phyloP scores from a whole-genome alignment of 2,888 invertebrate genomes.

The Standfussiana lucernea region DNA sequence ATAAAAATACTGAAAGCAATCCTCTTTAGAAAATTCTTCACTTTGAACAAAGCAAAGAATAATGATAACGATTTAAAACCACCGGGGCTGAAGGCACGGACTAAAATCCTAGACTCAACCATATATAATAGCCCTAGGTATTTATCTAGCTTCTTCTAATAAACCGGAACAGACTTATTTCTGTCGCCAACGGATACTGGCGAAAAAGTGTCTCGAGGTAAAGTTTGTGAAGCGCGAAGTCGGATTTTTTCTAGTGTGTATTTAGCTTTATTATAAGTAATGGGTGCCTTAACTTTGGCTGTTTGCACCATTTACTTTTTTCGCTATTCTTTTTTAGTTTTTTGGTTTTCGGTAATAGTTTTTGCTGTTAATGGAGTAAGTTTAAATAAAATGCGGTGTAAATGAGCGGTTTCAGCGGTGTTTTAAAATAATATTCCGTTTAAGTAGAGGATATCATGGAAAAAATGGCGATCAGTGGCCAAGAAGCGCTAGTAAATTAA shows the following conservation, averaged over 20 bases:
- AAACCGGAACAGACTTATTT: slow-evolving; percentile 63
- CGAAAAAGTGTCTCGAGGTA: slow-evolving; percentile 45
- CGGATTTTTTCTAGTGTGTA: slow-evolving; percentile 44
- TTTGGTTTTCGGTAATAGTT: slow-evolving; percentile 22
- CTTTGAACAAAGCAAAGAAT: slow-evolving; percentile 59
- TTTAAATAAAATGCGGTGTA: slow-evolving; percentile 17
- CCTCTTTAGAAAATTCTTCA: slow-evolving; percentile 56
- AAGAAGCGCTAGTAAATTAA: neutral
- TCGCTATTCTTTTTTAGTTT: slow-evolving; percentile 19
- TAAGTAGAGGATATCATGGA: neutral
- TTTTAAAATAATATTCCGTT: neutral
- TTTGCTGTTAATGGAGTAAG: slow-evolving; percentile 5
- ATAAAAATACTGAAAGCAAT: slow-evolving; percentile 19
- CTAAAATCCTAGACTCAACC: slow-evolving; percentile 48
- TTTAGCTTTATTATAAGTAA: slow-evolving; percentile 50
- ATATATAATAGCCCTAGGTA: slow-evolving; percentile 57
- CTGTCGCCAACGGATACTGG: slow-evolving; percentile 43
- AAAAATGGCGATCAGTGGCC: neutral
- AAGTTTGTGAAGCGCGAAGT: slow-evolving; percentile 45
- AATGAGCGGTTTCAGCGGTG: neutral
- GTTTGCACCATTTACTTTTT: slow-evolving; percentile 43
- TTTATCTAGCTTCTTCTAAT: slow-evolving; percentile 66
- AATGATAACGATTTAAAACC: slow-evolving; percentile 65
- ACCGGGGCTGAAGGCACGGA: slow-evolving; percentile 31
- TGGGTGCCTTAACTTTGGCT: slow-evolving; percentile 40